Evolutionary conservation across 2,113 vertebrate species (phyloP).

Genomic region (Lasiurus borealis): DNA sequence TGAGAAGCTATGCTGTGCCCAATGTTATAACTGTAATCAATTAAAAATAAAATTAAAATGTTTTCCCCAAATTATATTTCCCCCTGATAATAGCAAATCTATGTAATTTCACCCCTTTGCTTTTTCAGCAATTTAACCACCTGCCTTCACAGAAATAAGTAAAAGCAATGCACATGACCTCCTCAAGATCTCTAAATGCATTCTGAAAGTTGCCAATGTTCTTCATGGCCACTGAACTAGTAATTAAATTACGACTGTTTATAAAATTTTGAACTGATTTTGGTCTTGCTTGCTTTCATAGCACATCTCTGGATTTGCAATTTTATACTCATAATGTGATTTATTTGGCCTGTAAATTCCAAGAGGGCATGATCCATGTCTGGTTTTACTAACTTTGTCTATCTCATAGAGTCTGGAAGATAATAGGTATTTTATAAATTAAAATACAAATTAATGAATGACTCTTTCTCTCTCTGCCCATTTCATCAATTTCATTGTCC

Average conservation of each 20-base stretch:
- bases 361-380: background rate
- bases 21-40: background rate
- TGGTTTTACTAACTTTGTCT: background rate
- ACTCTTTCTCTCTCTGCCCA: background rate
- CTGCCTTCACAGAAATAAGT: background rate
- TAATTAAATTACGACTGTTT: background rate
- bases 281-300: background rate
- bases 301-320: background rate
- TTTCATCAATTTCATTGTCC: background rate
- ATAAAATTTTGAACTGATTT: background rate
- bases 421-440: background rate
- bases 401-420: background rate
- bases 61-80: background rate
- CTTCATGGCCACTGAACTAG: background rate
- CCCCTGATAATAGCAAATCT: background rate
- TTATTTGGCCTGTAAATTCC: background rate
- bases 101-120: background rate
- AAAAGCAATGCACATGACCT: background rate
- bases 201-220: background rate
- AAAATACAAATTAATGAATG: background rate
- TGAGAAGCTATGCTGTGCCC: background rate
- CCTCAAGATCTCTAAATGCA: background rate
- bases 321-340: background rate
- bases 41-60: conserved; percentile 18
- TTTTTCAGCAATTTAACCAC: background rate